phyloP scores from a whole-genome alignment of 2,113 vertebrate genomes.

The Eonycteris spelaea region DNA sequence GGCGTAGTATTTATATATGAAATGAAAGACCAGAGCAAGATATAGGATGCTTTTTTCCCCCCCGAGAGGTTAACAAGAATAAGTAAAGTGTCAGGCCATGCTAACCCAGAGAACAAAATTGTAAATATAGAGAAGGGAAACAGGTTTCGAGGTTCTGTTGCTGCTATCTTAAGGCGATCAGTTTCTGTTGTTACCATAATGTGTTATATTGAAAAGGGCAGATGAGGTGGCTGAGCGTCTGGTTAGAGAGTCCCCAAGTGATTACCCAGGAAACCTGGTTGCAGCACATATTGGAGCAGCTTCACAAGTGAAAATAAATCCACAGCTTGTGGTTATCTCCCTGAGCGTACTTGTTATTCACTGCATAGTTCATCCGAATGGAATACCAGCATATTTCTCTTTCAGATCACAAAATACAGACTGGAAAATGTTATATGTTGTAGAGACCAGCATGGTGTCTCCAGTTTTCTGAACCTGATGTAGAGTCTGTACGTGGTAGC shows the following conservation, averaged over 20 bases:
- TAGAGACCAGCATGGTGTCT: not conserved
- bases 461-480: not conserved
- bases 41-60: not conserved
- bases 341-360: constrained; percentile 14
- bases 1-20: constrained; percentile 21
- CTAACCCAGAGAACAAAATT: constrained; percentile 43
- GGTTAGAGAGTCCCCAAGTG: not conserved
- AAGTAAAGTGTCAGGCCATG: constrained; percentile 26
- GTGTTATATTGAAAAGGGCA: constrained; percentile 56
- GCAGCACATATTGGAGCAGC: not conserved
- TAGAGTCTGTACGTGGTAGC: not conserved
- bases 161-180: constrained; percentile 57
- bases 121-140: constrained; percentile 57
- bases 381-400: not conserved
- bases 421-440: not conserved
- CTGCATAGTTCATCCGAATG: not conserved
- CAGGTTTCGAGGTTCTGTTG: constrained; percentile 27
- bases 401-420: constrained; percentile 21
- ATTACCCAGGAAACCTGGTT: not conserved
- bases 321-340: not conserved
- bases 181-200: constrained; percentile 58
- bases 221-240: constrained; percentile 35
- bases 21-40: constrained; percentile 50
- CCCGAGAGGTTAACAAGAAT: constrained; percentile 44
- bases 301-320: constrained; percentile 53